Conservation (phyloP, 1,140 invertebrate genomes). For the Carposina sasakii region DNA sequence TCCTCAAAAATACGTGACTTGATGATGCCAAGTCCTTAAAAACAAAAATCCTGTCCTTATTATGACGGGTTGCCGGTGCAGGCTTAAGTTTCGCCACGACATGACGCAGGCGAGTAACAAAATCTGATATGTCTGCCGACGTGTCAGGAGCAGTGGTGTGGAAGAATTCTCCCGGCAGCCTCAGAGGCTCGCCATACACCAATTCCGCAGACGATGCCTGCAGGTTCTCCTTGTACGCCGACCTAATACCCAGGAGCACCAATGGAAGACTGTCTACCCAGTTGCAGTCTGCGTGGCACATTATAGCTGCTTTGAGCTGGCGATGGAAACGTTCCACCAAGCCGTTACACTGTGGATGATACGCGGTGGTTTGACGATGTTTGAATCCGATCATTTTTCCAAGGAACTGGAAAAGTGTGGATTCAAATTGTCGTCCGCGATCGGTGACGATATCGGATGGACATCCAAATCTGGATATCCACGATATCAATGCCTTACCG, state of each 20-base stretch:
- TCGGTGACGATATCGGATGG: constrained; percentile 40
- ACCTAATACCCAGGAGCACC: constrained; percentile 16
- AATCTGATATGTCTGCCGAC: background rate
- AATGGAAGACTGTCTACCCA: constrained; percentile 21
- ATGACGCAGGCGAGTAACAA: background rate
- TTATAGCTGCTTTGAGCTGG: constrained; percentile 38
- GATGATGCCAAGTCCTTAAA: constrained; percentile 1
- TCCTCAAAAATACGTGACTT: constrained; percentile 14
- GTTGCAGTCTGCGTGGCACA: constrained; percentile 48
- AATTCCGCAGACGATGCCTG: constrained; percentile 37
- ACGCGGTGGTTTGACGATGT: constrained; percentile 29
- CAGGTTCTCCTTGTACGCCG: constrained; percentile 24
- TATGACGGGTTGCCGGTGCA: background rate
- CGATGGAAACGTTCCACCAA: constrained; percentile 52
- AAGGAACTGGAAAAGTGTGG: constrained; percentile 23
- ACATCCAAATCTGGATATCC: constrained; percentile 40
- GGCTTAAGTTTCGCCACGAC: background rate
- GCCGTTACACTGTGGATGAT: constrained; percentile 51
- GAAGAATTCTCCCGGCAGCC: constrained; percentile 32
- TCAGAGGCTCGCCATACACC: constrained; percentile 29
- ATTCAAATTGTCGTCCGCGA: constrained; percentile 41
- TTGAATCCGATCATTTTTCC: constrained; percentile 14
- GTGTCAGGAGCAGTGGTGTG: constrained; percentile 4
- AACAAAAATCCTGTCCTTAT: background rate
- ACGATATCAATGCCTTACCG: constrained; percentile 25